Evolutionary conservation across 1,140 invertebrate species (phyloP), one percentile per base, ranked within the genome.

Genomic region (Drosophila pruinosa): DNA sequence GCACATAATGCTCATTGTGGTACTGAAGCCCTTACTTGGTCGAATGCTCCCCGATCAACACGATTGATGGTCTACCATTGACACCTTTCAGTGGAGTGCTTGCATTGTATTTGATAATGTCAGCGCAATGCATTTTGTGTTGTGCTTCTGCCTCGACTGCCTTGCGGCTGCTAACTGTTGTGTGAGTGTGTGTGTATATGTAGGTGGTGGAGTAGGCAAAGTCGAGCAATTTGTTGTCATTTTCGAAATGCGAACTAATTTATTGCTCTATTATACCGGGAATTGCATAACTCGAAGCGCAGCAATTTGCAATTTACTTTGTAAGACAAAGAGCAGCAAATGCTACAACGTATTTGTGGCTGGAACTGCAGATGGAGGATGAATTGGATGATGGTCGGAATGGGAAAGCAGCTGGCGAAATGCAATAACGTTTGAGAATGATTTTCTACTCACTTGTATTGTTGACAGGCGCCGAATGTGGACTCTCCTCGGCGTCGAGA

Each of bases 381-480:
- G 43, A 41, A 54, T 47, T 24, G 43, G 39, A 26, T 12, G 39
- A 26, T 12, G 53, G 36, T 48, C 58, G 70, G 24, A 56, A 70
- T 63, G 65, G 57, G 41, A 69, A 78, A 69, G 47, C 59, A 52
- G 28, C 15, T 21, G 24, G 54, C 12, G 31, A 58, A 43, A 45
- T 61, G 31, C 17, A 43, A n/a, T 43, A 21, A 26, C 28, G 14
- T 10, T 47, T 34, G n/a, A 48, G 43, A 64, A 47, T 7, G 1
- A 36, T 21, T 59, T 22, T 53, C 19, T 89, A 95, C 96, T 96
- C 92, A 97, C 96, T 97, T 88, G 96, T 96, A 92, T 97, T 97
- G 89, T 97, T 95, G 0, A 97, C 92, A 7, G 92, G 93, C 91
- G 91, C 91, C 39, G 92, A 65, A 91, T 93, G 92, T 77, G 90